Evolutionary conservation across 2,113 vertebrate genomes (phyloP).

Genomic region (Epinephelus moara): DNA sequence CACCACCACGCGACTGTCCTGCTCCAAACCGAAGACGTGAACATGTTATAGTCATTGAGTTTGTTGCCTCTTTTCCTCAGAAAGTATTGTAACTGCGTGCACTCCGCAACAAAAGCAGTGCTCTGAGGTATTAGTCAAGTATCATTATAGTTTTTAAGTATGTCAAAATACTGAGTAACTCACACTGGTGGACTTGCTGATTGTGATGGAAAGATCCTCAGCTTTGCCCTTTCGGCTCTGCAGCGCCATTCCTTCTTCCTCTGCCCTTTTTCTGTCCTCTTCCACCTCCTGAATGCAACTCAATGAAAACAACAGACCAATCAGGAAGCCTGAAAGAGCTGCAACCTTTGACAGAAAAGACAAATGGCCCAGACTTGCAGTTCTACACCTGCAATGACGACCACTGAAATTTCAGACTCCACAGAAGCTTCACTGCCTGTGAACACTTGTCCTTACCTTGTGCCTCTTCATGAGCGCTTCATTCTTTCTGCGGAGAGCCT

Average conservation of each 20-base stretch:
- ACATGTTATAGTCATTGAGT: not conserved
- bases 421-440: conserved; percentile 8
- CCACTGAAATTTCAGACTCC: not conserved
- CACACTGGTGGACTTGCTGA: conserved; percentile 92
- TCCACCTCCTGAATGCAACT: conserved; percentile 92
- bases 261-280: conserved; percentile 94
- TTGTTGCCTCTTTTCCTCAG: not conserved
- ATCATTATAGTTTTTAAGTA: not conserved
- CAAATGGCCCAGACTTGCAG: not conserved
- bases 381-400: not conserved
- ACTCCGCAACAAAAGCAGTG: not conserved
- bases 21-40: conserved; percentile 27
- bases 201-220: conserved; percentile 94
- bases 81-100: not conserved
- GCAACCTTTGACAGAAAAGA: not conserved
- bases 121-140: not conserved
- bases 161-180: conserved; percentile 64
- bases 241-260: conserved; percentile 91
- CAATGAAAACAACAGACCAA: conserved; percentile 24
- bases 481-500: conserved; percentile 95
- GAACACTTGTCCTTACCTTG: conserved; percentile 85
- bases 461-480: conserved; percentile 94
- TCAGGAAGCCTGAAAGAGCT: conserved; percentile 26
- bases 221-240: conserved; percentile 86
- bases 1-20: conserved; percentile 93